Percentiles rank a stretch among this genome's conserved stretches.
phyloP scores from a whole-genome alignment of 2,113 vertebrate genomes.

The Tyto alba region DNA sequence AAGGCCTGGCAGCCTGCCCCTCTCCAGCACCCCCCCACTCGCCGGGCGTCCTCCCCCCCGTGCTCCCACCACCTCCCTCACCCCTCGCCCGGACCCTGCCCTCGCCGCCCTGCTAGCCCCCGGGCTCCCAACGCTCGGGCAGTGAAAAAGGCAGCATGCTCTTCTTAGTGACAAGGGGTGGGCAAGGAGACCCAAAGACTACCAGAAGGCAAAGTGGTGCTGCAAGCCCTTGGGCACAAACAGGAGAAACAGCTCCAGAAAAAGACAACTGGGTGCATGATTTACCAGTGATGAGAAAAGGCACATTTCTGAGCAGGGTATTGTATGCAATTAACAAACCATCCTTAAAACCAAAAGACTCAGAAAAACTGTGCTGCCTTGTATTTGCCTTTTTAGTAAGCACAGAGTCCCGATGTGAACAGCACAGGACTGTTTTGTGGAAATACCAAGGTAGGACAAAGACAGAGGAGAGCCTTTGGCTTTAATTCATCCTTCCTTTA shows the following conservation, averaged over 20 bases:
- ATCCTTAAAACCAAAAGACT: neutral
- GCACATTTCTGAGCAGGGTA: neutral
- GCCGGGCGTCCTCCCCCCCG: too few species aligned
- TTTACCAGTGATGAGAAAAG: neutral
- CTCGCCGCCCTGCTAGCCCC: too few species aligned
- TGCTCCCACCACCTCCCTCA: too few species aligned
- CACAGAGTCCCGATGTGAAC: neutral
- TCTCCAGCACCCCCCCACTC: too few species aligned
- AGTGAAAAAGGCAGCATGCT: too few species aligned
- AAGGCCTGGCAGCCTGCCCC: neutral
- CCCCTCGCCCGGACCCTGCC: too few species aligned
- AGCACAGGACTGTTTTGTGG: neutral
- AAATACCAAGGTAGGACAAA: neutral
- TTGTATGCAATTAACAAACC: neutral
- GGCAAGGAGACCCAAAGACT: neutral
- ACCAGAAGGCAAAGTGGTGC: accelerated
- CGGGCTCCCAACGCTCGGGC: too few species aligned
- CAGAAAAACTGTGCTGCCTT: neutral
- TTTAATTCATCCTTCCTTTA: neutral
- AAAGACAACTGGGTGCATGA: accelerated
- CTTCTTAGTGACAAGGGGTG: too few species aligned
- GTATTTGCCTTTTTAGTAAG: neutral
- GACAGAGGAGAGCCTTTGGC: neutral
- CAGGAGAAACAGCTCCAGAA: neutral
- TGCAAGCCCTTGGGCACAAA: neutral